phyloP scores from a whole-genome alignment of 2,888 invertebrate genomes.

The Xestia xanthographa region DNA sequence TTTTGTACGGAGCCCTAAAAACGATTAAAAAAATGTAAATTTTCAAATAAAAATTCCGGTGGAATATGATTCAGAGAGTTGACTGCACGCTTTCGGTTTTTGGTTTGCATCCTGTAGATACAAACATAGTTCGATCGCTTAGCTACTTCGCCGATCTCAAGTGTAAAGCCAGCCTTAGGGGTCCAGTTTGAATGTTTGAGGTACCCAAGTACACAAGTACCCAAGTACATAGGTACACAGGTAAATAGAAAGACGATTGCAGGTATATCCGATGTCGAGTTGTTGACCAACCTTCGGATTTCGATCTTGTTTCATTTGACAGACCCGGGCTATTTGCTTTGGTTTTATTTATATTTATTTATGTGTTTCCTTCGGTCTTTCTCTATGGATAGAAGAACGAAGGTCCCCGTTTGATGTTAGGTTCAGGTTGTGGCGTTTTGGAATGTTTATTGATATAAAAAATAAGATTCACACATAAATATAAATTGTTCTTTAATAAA shows the following conservation, averaged over 20 bases:
- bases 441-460: neutral
- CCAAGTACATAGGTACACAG: constrained; percentile 26
- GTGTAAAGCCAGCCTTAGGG: constrained; percentile 2
- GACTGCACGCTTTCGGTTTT: too few species aligned
- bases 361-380: constrained; percentile 15
- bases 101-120: too few species aligned
- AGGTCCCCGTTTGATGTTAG: constrained; percentile 24
- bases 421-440: constrained; percentile 11
- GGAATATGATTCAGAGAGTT: too few species aligned
- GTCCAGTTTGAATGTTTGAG: constrained; percentile 53
- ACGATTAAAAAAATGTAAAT: too few species aligned
- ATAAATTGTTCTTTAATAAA: too few species aligned
- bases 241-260: constrained; percentile 69
- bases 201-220: constrained; percentile 29
- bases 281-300: constrained; percentile 68
- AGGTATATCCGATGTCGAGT: constrained; percentile 70
- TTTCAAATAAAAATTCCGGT: too few species aligned
- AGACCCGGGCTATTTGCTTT: constrained; percentile 52
- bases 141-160: neutral
- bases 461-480: neutral
- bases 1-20: too few species aligned
- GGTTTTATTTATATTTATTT: constrained; percentile 55
- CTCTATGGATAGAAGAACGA: constrained; percentile 7
- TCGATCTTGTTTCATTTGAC: constrained; percentile 63
- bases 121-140: neutral